Conservation (phyloP, 1,140 invertebrate genomes). For the Dendroctonus ponderosae region DNA sequence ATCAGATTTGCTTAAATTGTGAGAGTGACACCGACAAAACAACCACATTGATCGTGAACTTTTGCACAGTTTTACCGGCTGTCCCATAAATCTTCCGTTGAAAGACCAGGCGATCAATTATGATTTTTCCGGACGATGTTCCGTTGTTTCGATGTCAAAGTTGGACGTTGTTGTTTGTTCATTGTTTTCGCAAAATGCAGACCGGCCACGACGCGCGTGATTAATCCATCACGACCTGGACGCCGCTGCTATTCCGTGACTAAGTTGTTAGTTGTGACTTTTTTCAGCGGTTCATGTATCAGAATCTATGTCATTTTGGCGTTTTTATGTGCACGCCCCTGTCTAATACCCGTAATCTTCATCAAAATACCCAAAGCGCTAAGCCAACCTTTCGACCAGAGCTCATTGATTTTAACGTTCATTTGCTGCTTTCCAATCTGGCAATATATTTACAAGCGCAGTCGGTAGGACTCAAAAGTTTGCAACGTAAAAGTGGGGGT, state of each 20-base stretch:
- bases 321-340: background rate
- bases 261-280: constrained; percentile 18
- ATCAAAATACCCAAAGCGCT: no score
- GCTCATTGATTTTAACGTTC: no score
- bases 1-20: no score
- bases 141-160: constrained; percentile 24
- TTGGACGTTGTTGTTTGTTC: constrained; percentile 17
- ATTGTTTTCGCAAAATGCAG: constrained; percentile 26
- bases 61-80: background rate
- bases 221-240: constrained; percentile 27
- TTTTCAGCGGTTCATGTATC: background rate
- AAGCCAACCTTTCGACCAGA: no score
- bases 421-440: no score
- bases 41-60: no score
- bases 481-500: no score
- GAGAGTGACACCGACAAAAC: no score
- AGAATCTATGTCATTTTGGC: constrained; percentile 10
- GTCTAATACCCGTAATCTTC: background rate
- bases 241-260: constrained; percentile 14
- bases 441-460: no score
- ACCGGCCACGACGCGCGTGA: constrained; percentile 23
- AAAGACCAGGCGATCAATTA: constrained; percentile 18
- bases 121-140: constrained; percentile 23
- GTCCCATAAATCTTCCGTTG: constrained; percentile 14
- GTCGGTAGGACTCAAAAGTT: no score